phyloP scores from a whole-genome alignment of 2,888 invertebrate genomes.

The Panzeria rudis region DNA sequence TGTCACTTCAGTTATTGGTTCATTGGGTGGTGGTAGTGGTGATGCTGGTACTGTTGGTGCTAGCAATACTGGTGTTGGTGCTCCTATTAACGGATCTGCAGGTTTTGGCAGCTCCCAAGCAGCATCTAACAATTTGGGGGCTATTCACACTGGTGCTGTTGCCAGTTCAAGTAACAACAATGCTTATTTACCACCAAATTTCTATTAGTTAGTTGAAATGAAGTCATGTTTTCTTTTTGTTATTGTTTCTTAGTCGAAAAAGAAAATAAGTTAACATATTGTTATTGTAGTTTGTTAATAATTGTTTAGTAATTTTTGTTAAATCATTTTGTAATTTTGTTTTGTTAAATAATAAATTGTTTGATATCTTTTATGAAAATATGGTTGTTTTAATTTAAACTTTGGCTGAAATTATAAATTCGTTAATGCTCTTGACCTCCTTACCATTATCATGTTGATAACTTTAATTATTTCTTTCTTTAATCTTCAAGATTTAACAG shows the following conservation, averaged over 20 bases:
- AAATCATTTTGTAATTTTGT: conserved; percentile 16
- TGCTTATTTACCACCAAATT: conserved; percentile 82
- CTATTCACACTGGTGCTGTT: conserved; percentile 11
- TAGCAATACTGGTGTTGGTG: conserved; percentile 46
- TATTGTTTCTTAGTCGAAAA: conserved; percentile 1
- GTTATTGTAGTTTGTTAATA: conserved; percentile 57
- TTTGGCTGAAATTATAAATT: neutral
- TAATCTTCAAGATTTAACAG: neutral
- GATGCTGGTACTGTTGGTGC: conserved; percentile 71
- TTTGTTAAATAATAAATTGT: conserved; percentile 49
- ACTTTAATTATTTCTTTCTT: conserved; percentile 3
- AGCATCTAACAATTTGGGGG: conserved; percentile 13
- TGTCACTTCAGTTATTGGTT: conserved; percentile 82
- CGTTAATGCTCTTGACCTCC: conserved; percentile 56
- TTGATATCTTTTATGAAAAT: neutral
- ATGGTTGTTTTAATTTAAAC: neutral
- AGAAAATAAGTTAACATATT: conserved; percentile 27
- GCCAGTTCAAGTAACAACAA: conserved; percentile 72
- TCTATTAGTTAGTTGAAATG: conserved; percentile 74
- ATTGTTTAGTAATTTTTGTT: conserved; percentile 39
- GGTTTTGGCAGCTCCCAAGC: conserved; percentile 32
- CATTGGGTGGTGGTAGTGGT: conserved; percentile 76
- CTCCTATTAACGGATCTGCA: conserved; percentile 29
- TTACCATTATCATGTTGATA: neutral
- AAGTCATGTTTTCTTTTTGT: conserved; percentile 16